Evolutionary conservation across 2,797 vertebrate genomes (phyloP).

Genomic region (Glyptemys insculpta): DNA sequence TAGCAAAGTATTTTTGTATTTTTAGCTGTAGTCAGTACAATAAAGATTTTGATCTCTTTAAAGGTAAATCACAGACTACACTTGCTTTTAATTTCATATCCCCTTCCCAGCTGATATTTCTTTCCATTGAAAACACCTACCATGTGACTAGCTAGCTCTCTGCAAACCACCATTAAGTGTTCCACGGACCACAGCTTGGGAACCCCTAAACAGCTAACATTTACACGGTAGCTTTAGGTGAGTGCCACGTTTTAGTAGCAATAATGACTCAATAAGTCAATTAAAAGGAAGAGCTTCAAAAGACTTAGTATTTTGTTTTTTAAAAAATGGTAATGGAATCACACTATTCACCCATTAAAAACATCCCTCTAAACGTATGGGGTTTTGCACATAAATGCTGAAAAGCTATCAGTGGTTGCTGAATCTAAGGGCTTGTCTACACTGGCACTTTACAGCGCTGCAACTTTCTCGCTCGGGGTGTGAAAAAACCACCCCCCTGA

Average conservation of each 20-base stretch:
- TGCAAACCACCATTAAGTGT: not conserved
- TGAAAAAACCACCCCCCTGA: too few species aligned
- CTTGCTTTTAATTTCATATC: not conserved
- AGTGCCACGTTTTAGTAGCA: not conserved
- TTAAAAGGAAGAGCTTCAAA: not conserved
- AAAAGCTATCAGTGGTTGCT: not conserved
- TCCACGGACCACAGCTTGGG: not conserved
- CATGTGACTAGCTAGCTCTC: not conserved
- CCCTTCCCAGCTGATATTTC: not conserved
- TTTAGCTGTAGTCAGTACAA: not conserved
- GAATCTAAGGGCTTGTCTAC: not conserved
- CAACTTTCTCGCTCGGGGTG: too few species aligned
- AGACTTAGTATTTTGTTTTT: not conserved
- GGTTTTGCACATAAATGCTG: not conserved
- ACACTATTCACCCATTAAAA: not conserved
- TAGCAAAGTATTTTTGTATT: not conserved
- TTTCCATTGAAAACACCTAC: not conserved
- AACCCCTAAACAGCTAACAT: not conserved
- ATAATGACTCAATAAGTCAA: not conserved
- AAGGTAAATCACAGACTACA: not conserved
- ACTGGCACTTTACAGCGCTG: too few species aligned
- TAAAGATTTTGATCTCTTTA: not conserved
- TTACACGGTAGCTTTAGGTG: not conserved
- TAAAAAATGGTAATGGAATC: not conserved
- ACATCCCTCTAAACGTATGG: rapidly evolving